Evolutionary conservation across 2,888 invertebrate species (phyloP).

Genomic region (Abrostola tripartita): DNA sequence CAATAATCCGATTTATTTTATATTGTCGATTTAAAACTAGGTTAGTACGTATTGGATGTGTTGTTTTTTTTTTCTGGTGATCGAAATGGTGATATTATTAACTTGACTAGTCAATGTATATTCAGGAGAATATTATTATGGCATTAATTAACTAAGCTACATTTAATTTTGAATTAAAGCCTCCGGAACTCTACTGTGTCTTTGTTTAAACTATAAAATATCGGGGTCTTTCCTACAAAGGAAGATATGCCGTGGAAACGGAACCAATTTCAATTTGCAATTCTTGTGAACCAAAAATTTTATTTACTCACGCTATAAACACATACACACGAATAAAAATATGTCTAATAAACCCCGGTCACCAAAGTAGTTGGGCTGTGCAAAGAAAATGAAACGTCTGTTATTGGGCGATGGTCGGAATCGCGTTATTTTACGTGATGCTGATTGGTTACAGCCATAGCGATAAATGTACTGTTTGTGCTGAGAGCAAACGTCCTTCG

Average conservation of each 20-base stretch:
- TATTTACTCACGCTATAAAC: no score
- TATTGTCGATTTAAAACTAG: neutral
- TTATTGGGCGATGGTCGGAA: conserved; percentile 1
- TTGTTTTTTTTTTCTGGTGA: no score
- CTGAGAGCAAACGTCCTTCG: conserved; percentile 1
- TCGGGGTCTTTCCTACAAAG: neutral
- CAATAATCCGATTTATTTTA: conserved; percentile 7
- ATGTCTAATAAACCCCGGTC: neutral
- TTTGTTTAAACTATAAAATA: no score
- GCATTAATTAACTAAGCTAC: no score
- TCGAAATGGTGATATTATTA: no score
- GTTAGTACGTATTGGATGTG: neutral
- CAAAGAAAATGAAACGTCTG: conserved; percentile 2
- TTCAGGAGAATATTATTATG: no score
- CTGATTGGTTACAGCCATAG: conserved; percentile 1
- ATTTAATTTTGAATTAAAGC: no score
- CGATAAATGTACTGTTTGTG: conserved; percentile 6
- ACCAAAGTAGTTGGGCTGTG: neutral
- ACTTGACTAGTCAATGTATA: no score
- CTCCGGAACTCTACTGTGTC: no score
- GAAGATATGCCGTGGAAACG: neutral
- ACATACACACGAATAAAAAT: neutral
- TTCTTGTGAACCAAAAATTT: neutral
- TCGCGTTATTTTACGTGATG: conserved; percentile 2
- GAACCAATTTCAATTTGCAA: neutral